Conservation (phyloP, 2,888 invertebrate genomes). For the Drosophila mercatorum region DNA sequence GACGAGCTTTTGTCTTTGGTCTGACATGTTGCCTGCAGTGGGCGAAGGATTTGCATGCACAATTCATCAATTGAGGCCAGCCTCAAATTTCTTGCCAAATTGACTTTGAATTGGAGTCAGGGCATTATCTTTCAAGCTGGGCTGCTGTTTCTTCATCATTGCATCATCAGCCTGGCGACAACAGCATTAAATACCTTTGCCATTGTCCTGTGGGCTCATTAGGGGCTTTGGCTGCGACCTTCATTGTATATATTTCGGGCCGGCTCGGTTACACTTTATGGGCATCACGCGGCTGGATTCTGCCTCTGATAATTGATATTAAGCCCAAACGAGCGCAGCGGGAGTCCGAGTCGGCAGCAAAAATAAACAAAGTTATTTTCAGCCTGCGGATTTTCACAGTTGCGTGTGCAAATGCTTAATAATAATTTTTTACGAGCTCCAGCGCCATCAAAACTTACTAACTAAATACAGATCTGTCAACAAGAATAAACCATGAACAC, state of each 20-base stretch:
- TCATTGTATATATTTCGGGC: neutral
- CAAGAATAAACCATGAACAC: slow-evolving; percentile 15
- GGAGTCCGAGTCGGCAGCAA: slow-evolving; percentile 20
- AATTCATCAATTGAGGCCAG: slow-evolving; percentile 38
- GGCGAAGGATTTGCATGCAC: slow-evolving; percentile 13
- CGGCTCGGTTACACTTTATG: slow-evolving; percentile 46
- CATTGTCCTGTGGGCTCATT: slow-evolving; percentile 34
- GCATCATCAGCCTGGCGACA: slow-evolving; percentile 25
- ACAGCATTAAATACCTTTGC: slow-evolving; percentile 18
- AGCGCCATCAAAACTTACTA: slow-evolving; percentile 37
- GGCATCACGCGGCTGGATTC: slow-evolving; percentile 46
- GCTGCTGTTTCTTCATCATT: slow-evolving; percentile 11
- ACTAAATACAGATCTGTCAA: slow-evolving; percentile 30
- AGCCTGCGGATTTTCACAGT: slow-evolving; percentile 8
- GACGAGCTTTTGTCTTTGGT: slow-evolving; percentile 30
- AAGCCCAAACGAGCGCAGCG: slow-evolving; percentile 58
- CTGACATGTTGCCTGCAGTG: slow-evolving; percentile 11
- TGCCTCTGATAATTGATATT: slow-evolving; percentile 68
- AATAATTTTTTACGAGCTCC: slow-evolving; percentile 60
- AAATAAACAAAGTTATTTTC: slow-evolving; percentile 26
- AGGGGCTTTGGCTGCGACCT: slow-evolving; percentile 15
- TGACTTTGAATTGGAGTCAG: slow-evolving; percentile 28
- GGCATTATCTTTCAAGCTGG: neutral
- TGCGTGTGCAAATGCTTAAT: slow-evolving; percentile 34
- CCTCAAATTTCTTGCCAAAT: slow-evolving; percentile 35